Evolutionary conservation across 2,113 vertebrate genomes (phyloP).

Genomic region (Phocoena sinus): DNA sequence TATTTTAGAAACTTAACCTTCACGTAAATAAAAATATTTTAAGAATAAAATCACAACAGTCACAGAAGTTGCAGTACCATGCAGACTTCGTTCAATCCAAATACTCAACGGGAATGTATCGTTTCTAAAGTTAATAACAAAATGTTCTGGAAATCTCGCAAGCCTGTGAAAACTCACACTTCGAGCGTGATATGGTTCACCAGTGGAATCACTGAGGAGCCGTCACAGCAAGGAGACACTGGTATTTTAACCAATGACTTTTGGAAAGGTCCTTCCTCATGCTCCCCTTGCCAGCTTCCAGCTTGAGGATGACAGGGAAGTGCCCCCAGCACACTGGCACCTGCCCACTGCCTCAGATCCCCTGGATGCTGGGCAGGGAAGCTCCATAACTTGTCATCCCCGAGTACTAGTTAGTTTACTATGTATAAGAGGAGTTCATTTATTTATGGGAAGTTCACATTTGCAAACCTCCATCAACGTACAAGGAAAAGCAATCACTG

Average conservation of each 20-base stretch:
- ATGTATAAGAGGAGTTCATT: background rate
- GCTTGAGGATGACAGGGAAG: rapidly evolving
- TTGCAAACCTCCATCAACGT: rapidly evolving
- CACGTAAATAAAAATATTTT: background rate
- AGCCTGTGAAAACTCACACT: too few species aligned
- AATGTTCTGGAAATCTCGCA: rapidly evolving
- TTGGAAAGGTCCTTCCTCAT: rapidly evolving
- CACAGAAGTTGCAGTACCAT: rapidly evolving
- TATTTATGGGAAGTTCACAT: background rate
- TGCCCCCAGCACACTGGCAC: too few species aligned
- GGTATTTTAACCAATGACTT: rapidly evolving
- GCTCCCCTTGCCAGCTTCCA: background rate
- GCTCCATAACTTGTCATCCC: rapidly evolving
- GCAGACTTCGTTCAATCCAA: background rate
- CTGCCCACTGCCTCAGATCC: rapidly evolving
- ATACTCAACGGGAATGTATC: rapidly evolving
- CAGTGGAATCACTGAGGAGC: too few species aligned
- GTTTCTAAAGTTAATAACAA: background rate
- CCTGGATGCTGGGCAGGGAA: rapidly evolving
- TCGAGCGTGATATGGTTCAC: rapidly evolving
- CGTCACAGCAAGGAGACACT: rapidly evolving
- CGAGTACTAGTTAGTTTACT: rapidly evolving
- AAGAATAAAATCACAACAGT: background rate
- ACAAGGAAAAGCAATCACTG: rapidly evolving
- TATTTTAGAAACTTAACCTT: background rate